Evolutionary conservation across 2,113 vertebrate species (phyloP), one percentile per base, ranked within the genome.

Genomic region (Thymallus thymallus): DNA sequence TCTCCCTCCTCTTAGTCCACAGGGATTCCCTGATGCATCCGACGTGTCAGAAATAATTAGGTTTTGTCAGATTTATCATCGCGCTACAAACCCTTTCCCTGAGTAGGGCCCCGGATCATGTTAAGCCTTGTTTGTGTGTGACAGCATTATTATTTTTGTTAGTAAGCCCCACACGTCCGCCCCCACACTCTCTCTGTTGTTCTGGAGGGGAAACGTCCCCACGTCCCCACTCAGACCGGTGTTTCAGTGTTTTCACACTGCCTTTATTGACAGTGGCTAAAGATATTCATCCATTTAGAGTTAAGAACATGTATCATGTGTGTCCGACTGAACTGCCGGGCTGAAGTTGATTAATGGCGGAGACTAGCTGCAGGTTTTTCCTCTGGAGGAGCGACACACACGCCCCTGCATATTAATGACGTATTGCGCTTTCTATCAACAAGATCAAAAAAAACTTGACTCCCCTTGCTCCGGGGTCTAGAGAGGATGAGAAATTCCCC

Each of bases 1-100:
- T 92, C 84, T 41, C 9, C 35, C 91, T 91, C 93, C 92, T 92
- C 84, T 41, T 10, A 90, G 90, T 92, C 93, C 93, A 84, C 86
- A 87, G 94, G 87, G 95, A 98, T 96, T 96, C 96, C 95, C 94
- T 91, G 96, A 98, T 97, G 96, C 96, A 96, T 98, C 96, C 95
- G 94, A 98, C 95, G 94, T 98, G 97, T 98, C 97, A 98, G 95
- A 98, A 99, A 98, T 98, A 98, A 98, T 98, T 98, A 99, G 96
- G 94, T 98, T 99, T 98, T 98, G 97, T 96, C 96, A 99, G 96
- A 97, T 98, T 97, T 99, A 98, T 98, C 96, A 98, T 97, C 91
- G 94, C 93, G 95, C 94, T 94, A 92, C 95, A 95, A 97, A 95
- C 96, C 95, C 95, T 94, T 95, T 96, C 93, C 95, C 93, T 89